These are phyloP conservation scores for Eufriesea mexicana DNA, from an alignment of 1,140 invertebrate species.

Conservation along the genomic window DNA sequence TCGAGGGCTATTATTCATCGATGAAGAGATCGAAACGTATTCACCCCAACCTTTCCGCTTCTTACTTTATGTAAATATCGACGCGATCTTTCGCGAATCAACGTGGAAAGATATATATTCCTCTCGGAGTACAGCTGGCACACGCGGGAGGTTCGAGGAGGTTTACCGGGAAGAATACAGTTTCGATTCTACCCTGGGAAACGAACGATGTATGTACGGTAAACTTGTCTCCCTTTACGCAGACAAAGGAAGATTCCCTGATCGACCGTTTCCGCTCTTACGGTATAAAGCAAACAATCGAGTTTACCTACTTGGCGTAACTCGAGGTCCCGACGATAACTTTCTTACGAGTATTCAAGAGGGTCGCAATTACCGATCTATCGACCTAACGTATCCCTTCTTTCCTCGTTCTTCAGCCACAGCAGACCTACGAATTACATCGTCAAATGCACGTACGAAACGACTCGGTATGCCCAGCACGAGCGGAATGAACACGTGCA, in stretches of 20 bases:
- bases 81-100: conserved; percentile 11
- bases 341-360: neutral
- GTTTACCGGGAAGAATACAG: neutral
- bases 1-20: neutral
- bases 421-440: neutral
- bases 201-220: neutral
- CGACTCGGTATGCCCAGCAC: neutral
- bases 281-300: neutral
- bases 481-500: neutral
- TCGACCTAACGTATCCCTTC: too few species aligned
- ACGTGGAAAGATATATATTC: neutral
- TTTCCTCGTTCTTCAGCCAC: neutral
- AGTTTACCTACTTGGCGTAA: neutral
- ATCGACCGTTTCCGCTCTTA: neutral
- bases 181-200: neutral
- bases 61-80: conserved; percentile 1
- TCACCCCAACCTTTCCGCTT: neutral
- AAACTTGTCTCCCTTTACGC: neutral
- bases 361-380: neutral
- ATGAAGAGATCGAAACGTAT: neutral
- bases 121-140: neutral
- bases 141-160: neutral
- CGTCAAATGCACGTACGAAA: neutral
- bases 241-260: neutral
- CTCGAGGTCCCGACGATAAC: neutral